Percentiles rank a stretch among this genome's conserved stretches.
These are phyloP conservation scores for Merluccius polli DNA, from an alignment of 2,797 vertebrate species.

Conservation along the genomic window DNA sequence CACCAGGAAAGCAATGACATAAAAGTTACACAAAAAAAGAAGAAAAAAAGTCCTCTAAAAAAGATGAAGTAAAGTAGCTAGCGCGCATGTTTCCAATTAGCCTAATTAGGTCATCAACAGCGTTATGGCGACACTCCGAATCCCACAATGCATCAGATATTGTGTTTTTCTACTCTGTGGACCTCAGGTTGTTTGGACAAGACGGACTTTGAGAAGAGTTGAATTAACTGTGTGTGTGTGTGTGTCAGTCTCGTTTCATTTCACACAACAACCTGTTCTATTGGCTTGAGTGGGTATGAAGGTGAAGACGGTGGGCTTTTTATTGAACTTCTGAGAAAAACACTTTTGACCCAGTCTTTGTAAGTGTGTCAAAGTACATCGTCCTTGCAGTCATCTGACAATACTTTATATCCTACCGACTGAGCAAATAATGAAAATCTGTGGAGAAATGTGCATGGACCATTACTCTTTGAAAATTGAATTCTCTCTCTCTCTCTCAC, in stretches of 20 bases:
- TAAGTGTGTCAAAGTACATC: slow-evolving; percentile 11
- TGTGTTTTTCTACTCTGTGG: neutral
- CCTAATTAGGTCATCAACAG: neutral
- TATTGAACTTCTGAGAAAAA: neutral
- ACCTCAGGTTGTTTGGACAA: neutral
- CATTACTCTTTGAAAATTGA: neutral
- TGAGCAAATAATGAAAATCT: neutral
- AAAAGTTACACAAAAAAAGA: too few species aligned
- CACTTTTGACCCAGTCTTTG: neutral
- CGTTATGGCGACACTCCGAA: neutral
- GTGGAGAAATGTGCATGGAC: neutral
- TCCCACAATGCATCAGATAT: slow-evolving; percentile 19
- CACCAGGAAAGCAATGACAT: neutral
- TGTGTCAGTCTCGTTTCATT: neutral
- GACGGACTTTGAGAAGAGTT: neutral
- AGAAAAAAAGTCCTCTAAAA: too few species aligned
- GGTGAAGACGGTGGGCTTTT: neutral
- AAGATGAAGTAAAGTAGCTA: neutral
- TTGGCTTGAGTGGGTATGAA: neutral
- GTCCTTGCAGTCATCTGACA: slow-evolving; percentile 7
- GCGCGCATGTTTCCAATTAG: neutral
- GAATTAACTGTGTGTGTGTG: too few species aligned
- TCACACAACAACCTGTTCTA: neutral
- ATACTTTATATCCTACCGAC: neutral
- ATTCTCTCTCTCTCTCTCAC: too few species aligned